Evolutionary conservation across 2,888 invertebrate species (phyloP).

Genomic region (Ctena decussata): DNA sequence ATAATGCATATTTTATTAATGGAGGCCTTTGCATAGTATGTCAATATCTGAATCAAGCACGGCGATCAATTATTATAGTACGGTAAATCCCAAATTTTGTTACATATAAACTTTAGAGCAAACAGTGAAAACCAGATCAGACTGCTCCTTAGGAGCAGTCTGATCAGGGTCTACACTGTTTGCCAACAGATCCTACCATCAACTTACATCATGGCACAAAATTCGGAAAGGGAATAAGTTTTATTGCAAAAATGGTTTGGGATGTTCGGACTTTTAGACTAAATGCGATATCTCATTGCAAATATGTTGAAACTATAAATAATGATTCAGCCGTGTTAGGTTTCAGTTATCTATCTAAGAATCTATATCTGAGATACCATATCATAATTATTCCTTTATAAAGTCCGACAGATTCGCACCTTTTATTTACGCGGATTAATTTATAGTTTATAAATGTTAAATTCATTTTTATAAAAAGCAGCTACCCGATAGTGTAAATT

Average conservation of each 20-base stretch:
- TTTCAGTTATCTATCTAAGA: neutral
- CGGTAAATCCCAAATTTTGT: no score
- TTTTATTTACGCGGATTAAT: conserved; percentile 50
- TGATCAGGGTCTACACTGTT: no score
- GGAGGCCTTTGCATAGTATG: neutral
- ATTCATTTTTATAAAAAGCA: conserved; percentile 34
- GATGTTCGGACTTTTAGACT: no score
- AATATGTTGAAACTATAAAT: neutral
- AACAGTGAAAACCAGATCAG: no score
- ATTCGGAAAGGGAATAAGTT: no score
- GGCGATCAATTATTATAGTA: no score
- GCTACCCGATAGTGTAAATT: conserved; percentile 43
- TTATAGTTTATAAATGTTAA: conserved; percentile 53
- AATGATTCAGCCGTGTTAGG: neutral
- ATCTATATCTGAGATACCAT: conserved; percentile 17
- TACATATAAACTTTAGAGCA: no score
- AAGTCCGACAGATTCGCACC: conserved; percentile 51
- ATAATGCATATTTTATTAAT: neutral
- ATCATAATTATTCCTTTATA: conserved; percentile 58
- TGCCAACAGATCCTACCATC: no score
- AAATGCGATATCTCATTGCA: neutral
- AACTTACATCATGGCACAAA: no score
- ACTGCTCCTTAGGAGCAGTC: no score
- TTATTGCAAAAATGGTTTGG: no score
- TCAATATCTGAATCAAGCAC: neutral